Base-by-base conservation (phyloP, 2,888 invertebrate genomes). In the Ophion ellenae region DNA sequence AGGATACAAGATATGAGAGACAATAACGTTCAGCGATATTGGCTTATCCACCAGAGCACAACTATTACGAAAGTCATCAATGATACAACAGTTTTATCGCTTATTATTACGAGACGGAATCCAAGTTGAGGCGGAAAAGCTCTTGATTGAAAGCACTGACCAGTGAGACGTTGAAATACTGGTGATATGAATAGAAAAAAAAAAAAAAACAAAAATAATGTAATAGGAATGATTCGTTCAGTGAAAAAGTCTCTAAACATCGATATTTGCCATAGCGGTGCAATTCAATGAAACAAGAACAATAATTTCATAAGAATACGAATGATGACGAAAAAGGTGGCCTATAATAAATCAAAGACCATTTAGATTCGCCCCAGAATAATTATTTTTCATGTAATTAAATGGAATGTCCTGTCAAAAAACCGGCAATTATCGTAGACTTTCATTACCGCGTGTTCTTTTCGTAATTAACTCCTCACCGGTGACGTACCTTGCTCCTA, bases 21-120 rank as follows among this genome's bases (percentile, higher is more conserved):
- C 32, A 70, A 74, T 76, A 82, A 63, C 69, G 69, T 81, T 81
- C 69, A 53, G 73, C 59, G 77, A 69, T 81, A 81, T 85, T 81
- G 57, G 64, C 57, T 81, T 53, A 81, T 77, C 78, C 74, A 63
- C 66, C 57, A 53, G 32, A 79, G 71, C 40, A 24, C 61, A 53
- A 20, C 67, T 45, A 59, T 47, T 57, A 20, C 61, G 45, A 45
- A 71, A 73, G 67, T 69, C 69, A 76, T 83, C 79, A 75, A 77
- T 63, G 67, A 75, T 79, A 74, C 64, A 63, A 59, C 76, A 64
- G 53, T 67, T 81, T 79, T 75, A 74, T 78, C 69, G 64, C 45
- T 75, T 84, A 75, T 74, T 69, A 57, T 40, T 28, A 59, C n/a
- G 45, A 36, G 66, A 71, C 73, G 3, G 17, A 84, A 80, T 59